Evolutionary conservation across 2,797 vertebrate species (phyloP), one percentile per base, ranked within the genome.

Genomic region (Distichodus sexfasciatus): DNA sequence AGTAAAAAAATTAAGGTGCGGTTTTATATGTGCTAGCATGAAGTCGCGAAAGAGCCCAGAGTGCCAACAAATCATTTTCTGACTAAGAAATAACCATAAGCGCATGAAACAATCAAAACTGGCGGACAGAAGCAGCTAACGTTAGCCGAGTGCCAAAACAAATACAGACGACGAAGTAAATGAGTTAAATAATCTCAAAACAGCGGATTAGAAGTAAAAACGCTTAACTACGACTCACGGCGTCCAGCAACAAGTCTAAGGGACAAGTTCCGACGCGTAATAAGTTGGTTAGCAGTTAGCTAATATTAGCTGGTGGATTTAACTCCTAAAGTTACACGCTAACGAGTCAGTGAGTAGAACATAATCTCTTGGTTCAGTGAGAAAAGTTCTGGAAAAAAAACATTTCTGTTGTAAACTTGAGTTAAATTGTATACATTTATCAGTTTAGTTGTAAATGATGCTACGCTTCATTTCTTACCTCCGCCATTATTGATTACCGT

Each of bases 401-500:
- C n/a, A 46, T 14, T 12, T 31, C 17, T 24, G 17, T 6, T 24
- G 11, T 12, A 9, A 43, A 55, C 1, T 38, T 17, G 7, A 17
- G 17, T 33, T 11, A 46, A 55, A 55, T 6, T 12, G 1, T 1
- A 17, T 23, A 2, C 7, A 15, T 28, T 54, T 63, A 24, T 57
- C 46, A 4, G 24, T 21, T 55, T 3, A 21, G 46, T 14, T 29
- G 38, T 41, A 14, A 62, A 31, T 50, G 26, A 38, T 44, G 9
- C 4, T 60, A 6, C 26, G 21, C 33, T 71, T 60, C 71, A 28
- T 64, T 55, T 71, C 76, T 76, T 69, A 80, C 79, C 76, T 80
- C 79, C 76, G 76, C 76, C 79, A 80, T 80, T 65, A 63, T 76
- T 69, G 66, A 50, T 77, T 73, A 53, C 14, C 46, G 51, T 59